These are phyloP conservation scores for Ormyrus rosae DNA, from an alignment of 2,888 invertebrate genomes.

Conservation along the genomic window DNA sequence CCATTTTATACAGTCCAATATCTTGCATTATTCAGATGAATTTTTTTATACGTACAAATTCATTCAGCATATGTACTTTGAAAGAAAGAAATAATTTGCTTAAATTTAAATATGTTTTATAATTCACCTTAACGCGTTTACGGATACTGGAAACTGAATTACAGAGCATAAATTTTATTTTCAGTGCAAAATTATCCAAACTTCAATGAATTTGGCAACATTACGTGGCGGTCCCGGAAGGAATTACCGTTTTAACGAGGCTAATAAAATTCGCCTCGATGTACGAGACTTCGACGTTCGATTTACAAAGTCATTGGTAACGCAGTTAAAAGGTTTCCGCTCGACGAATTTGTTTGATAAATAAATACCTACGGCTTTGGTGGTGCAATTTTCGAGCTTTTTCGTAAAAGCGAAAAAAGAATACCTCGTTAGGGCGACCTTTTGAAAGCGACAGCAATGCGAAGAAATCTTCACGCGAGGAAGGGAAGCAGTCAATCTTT, in stretches of 20 bases:
- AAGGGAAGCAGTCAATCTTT: constrained; percentile 49
- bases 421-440: constrained; percentile 62
- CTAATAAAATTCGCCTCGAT: constrained; percentile 6
- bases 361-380: constrained; percentile 36
- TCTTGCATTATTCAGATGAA: no score
- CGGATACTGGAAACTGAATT: neutral
- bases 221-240: constrained; percentile 15
- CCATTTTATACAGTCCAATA: no score
- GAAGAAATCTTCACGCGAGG: constrained; percentile 50
- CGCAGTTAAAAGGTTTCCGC: constrained; percentile 27
- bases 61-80: neutral
- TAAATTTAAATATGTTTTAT: no score
- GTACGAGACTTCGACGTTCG: constrained; percentile 53
- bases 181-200: neutral
- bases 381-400: constrained; percentile 5
- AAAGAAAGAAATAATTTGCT: neutral
- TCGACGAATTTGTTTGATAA: constrained; percentile 59
- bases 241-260: constrained; percentile 50
- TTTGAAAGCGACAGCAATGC: constrained; percentile 56
- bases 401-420: constrained; percentile 57
- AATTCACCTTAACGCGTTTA: no score
- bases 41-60: no score
- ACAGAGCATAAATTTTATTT: constrained; percentile 33
- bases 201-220: constrained; percentile 30
- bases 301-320: constrained; percentile 54